Evolutionary conservation across 1,140 invertebrate genomes (phyloP).

Genomic region (Drosophila elegans): DNA sequence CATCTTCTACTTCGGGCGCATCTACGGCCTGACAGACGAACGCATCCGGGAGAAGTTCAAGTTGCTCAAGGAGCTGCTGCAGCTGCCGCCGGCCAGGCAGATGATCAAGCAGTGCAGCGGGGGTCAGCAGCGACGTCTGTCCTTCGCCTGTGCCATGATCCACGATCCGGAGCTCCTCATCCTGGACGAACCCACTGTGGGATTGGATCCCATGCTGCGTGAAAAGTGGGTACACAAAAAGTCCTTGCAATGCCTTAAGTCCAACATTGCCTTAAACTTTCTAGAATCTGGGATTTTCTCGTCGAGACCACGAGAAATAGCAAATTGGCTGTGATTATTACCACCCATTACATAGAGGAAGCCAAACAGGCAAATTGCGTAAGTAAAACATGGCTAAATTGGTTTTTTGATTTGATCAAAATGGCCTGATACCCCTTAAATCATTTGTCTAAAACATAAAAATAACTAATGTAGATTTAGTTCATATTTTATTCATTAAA

Average conservation of each 20-base stretch:
- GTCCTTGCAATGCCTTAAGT: not conserved
- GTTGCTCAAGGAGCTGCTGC: conserved; percentile 90
- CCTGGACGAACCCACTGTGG: conserved; percentile 97
- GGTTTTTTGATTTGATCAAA: not conserved
- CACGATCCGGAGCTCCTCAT: conserved; percentile 95
- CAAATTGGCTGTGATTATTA: conserved; percentile 92
- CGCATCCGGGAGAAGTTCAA: conserved; percentile 89
- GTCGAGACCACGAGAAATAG: conserved; percentile 89
- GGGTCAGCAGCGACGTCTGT: conserved; percentile 94
- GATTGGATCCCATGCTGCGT: conserved; percentile 94
- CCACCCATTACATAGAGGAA: conserved; percentile 98
- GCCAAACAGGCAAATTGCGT: conserved; percentile 93
- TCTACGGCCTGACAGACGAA: conserved; percentile 90
- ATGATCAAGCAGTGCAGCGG: conserved; percentile 91
- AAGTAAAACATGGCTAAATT: conserved; percentile 55
- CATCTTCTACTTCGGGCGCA: conserved; percentile 94
- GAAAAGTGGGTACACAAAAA: conserved; percentile 87
- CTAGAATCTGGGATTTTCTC: conserved; percentile 96
- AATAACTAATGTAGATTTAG: too few relatives aligned
- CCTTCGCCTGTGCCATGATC: conserved; percentile 93
- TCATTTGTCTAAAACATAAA: not conserved
- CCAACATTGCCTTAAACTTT: conserved; percentile 50
- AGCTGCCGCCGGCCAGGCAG: conserved; percentile 88
- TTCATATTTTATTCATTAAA: too few relatives aligned
- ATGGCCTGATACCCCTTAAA: not conserved